A percentile compares a stretch with the other conserved stretches of the same genome.
These are phyloP conservation scores for Crossaster papposus DNA, from an alignment of 53 echinoderm and acorn worm genomes.

Conservation along the genomic window DNA sequence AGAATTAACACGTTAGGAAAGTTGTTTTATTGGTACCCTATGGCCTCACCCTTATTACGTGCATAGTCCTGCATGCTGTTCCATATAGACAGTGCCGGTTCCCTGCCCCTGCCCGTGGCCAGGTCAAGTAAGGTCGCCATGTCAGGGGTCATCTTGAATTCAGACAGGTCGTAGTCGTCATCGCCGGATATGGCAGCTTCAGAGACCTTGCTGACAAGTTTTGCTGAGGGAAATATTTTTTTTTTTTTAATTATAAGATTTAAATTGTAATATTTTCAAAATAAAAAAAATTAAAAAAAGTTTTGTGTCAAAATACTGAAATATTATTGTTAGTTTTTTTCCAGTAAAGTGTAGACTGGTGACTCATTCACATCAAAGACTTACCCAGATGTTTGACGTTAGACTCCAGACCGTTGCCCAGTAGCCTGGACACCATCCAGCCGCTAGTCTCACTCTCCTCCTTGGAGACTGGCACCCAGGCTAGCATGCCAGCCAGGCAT, in stretches of 20 bases:
- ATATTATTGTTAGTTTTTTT: background rate
- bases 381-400: constrained; percentile 77
- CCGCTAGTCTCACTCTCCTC: constrained; percentile 91
- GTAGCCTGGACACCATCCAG: constrained; percentile 86
- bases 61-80: constrained; percentile 88
- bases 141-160: constrained; percentile 71
- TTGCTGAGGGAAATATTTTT: constrained; percentile 63
- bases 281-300: no score
- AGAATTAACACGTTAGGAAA: no score
- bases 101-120: constrained; percentile 81
- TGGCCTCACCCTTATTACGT: constrained; percentile 71
- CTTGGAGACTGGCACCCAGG: constrained; percentile 87
- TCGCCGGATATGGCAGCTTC: constrained; percentile 93
- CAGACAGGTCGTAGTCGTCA: constrained; percentile 89
- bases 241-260: no score
- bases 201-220: constrained; percentile 81
- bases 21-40: background rate
- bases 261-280: no score
- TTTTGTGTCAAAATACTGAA: no score
- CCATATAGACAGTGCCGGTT: constrained; percentile 82
- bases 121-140: constrained; percentile 79
- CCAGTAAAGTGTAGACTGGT: no score
- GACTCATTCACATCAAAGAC: no score
- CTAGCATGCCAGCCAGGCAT: constrained; percentile 96
- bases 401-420: constrained; percentile 82